phyloP scores from a whole-genome alignment of 2,113 vertebrate species.

The Pimephales promelas region DNA sequence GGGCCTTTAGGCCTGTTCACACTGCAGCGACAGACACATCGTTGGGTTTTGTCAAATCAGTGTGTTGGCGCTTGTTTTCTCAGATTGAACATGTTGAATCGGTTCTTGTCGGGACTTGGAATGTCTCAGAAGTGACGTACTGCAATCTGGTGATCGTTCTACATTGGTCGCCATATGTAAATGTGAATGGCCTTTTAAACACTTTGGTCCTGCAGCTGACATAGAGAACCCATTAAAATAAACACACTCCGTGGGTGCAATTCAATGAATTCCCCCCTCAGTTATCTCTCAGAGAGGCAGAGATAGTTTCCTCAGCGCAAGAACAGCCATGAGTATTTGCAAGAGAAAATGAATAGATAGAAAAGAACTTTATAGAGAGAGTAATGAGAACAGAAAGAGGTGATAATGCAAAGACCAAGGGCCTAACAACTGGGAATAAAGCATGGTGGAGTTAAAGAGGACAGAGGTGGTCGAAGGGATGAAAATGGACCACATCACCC shows the following conservation, averaged over 20 bases:
- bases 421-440: not conserved
- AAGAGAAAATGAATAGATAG: not conserved
- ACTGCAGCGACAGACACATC: too few relatives aligned
- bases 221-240: not conserved
- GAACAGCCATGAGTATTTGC: too few relatives aligned
- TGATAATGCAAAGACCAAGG: not conserved
- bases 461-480: not conserved
- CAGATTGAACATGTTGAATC: too few relatives aligned
- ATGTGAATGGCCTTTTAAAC: not conserved
- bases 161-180: too few relatives aligned
- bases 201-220: not conserved
- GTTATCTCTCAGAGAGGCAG: slow-evolving; percentile 10
- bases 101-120: too few relatives aligned
- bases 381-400: not conserved
- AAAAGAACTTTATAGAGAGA: not conserved
- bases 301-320: too few relatives aligned
- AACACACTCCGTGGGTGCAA: not conserved
- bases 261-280: not conserved
- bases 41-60: too few relatives aligned
- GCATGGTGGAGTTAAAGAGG: not conserved
- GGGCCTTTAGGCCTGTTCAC: not conserved
- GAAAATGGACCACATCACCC: not conserved
- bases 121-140: too few relatives aligned
- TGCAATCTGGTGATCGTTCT: too few relatives aligned
- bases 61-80: too few relatives aligned